phyloP scores from a whole-genome alignment of 2,888 invertebrate genomes.

The Digitonthophagus gazella region DNA sequence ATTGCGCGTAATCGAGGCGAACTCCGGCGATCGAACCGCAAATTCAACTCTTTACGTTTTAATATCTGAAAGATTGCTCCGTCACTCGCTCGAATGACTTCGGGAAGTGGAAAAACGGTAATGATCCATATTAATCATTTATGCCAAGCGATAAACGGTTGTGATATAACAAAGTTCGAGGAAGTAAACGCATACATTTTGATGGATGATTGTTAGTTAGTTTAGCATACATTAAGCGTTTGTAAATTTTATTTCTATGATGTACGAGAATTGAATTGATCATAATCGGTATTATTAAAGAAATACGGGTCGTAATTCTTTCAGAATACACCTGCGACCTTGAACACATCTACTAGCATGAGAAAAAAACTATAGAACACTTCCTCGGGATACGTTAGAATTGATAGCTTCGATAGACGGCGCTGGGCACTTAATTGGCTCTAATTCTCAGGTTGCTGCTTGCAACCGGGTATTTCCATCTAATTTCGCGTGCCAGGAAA shows the following conservation, averaged over 20 bases:
- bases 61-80: not conserved
- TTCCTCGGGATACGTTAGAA: not conserved
- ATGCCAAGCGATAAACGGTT: not conserved
- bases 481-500: not conserved
- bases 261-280: not conserved
- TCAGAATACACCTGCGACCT: not conserved
- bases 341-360: not conserved
- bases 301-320: not conserved
- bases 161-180: not conserved
- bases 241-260: not conserved
- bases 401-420: not conserved
- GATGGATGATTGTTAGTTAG: not conserved
- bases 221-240: not conserved
- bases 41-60: not conserved
- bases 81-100: not conserved
- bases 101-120: not conserved
- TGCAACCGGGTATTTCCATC: not conserved
- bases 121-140: not conserved
- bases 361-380: not conserved
- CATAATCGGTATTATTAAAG: not conserved
- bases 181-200: not conserved
- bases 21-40: not conserved
- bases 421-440: not conserved
- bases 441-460: not conserved
- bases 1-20: conserved; percentile 3